Conservation (phyloP, 2,113 vertebrate species). For the Triplophysa rosa region DNA sequence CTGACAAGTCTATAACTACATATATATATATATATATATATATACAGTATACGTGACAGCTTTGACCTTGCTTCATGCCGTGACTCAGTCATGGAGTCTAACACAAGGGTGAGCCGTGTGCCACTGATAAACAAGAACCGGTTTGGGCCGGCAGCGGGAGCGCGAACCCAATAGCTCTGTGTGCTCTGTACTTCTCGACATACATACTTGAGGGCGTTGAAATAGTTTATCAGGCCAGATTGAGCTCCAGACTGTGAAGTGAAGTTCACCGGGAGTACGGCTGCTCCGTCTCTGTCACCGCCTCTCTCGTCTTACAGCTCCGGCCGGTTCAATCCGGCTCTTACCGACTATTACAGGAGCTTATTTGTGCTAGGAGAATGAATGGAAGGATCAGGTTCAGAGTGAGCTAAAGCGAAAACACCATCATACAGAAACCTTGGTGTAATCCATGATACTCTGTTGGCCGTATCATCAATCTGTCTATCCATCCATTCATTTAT, state of each 20-base stretch:
- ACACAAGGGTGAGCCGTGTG: slow-evolving; percentile 24
- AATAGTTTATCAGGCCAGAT: slow-evolving; percentile 48
- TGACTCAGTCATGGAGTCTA: slow-evolving; percentile 9
- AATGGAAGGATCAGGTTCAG: too few species aligned
- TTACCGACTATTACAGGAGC: slow-evolving; percentile 6
- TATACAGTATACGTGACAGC: too few species aligned
- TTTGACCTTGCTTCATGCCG: slow-evolving; percentile 18
- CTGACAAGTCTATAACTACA: background rate
- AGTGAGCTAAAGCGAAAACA: too few species aligned
- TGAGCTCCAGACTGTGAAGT: slow-evolving; percentile 2
- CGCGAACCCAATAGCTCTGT: slow-evolving; percentile 35
- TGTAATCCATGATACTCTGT: too few species aligned
- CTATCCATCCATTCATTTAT: background rate
- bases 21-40: background rate
- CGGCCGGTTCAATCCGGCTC: slow-evolving; percentile 20
- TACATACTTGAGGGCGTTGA: slow-evolving; percentile 47
- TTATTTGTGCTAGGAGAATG: too few species aligned
- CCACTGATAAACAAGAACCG: slow-evolving; percentile 49
- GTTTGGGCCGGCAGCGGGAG: slow-evolving; percentile 39
- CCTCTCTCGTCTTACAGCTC: slow-evolving; percentile 19
- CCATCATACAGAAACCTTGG: too few species aligned
- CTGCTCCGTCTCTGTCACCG: background rate
- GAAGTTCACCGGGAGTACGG: slow-evolving; percentile 12
- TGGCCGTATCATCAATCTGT: background rate
- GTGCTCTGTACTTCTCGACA: slow-evolving; percentile 30